phyloP scores from a whole-genome alignment of 2,888 invertebrate species.

The Ornithoptera alexandrae region DNA sequence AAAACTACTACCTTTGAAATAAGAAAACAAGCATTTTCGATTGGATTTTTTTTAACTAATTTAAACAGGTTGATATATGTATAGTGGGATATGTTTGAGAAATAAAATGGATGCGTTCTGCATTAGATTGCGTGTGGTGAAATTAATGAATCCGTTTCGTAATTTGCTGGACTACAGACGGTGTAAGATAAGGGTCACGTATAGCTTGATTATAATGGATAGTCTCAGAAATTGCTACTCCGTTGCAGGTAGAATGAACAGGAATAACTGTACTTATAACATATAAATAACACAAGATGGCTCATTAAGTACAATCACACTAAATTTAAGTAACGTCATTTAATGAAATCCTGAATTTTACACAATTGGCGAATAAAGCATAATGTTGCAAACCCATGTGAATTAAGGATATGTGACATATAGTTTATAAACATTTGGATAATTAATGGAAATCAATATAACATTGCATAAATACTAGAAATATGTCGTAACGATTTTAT shows the following conservation, averaged over 20 bases:
- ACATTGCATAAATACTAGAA: no score
- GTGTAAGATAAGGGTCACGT: conserved; percentile 28
- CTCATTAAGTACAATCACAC: not conserved
- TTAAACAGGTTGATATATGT: not conserved
- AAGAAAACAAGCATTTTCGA: not conserved
- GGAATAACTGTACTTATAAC: conserved; percentile 5
- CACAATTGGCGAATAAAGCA: not conserved
- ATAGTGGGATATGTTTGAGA: not conserved
- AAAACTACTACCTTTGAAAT: no score
- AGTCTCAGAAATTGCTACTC: conserved; percentile 26
- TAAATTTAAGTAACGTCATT: not conserved
- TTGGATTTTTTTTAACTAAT: not conserved
- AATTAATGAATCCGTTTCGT: conserved; percentile 28
- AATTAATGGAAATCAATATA: no score
- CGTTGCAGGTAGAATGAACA: conserved; percentile 24
- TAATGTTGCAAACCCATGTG: no score
- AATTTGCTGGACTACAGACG: conserved; percentile 26
- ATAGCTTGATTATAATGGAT: conserved; percentile 30
- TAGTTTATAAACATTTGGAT: no score
- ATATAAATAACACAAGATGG: not conserved
- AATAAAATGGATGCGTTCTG: not conserved
- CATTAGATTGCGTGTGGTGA: conserved; percentile 15
- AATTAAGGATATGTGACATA: no score
- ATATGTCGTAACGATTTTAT: no score
- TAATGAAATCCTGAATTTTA: not conserved